Percentiles rank a stretch among this genome's conserved stretches.
phyloP scores from a whole-genome alignment of 2,797 vertebrate genomes.

The Enteromius anoplus region DNA sequence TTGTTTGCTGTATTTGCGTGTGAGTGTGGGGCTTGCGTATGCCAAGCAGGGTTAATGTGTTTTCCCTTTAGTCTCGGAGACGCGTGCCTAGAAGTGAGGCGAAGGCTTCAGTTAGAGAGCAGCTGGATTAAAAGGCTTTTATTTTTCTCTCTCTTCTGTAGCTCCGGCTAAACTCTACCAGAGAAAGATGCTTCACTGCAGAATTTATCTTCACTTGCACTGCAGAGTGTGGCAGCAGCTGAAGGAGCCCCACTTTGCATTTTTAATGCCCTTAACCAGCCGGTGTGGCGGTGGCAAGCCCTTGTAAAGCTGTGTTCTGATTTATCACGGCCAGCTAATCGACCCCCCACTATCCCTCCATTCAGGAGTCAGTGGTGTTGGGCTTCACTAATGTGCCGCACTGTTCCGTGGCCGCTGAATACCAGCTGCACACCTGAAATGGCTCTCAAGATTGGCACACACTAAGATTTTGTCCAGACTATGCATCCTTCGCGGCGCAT shows the following conservation, averaged over 20 bases:
- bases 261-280: slow-evolving; percentile 72
- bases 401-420: slow-evolving; percentile 15
- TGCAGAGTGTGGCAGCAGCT: slow-evolving; percentile 65
- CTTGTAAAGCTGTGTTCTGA: slow-evolving; percentile 70
- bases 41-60: slow-evolving; percentile 66
- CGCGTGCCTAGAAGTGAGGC: slow-evolving; percentile 57
- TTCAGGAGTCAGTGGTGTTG: slow-evolving; percentile 32
- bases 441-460: slow-evolving; percentile 37
- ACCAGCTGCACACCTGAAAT: slow-evolving; percentile 32
- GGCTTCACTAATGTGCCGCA: slow-evolving; percentile 11
- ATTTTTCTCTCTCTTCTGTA: slow-evolving; percentile 34
- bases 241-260: slow-evolving; percentile 74
- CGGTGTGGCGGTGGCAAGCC: slow-evolving; percentile 41
- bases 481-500: background rate
- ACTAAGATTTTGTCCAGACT: slow-evolving; percentile 41
- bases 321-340: slow-evolving; percentile 74
- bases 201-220: slow-evolving; percentile 78
- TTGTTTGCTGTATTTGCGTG: slow-evolving; percentile 17
- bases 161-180: slow-evolving; percentile 24
- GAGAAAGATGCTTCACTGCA: slow-evolving; percentile 64
- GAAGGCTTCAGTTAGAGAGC: slow-evolving; percentile 65
- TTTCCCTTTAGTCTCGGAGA: slow-evolving; percentile 63
- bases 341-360: slow-evolving; percentile 65
- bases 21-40: slow-evolving; percentile 52
- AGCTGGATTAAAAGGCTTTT: slow-evolving; percentile 70